phyloP scores from a whole-genome alignment of 2,888 invertebrate genomes.

The Clistopyga incitator region DNA sequence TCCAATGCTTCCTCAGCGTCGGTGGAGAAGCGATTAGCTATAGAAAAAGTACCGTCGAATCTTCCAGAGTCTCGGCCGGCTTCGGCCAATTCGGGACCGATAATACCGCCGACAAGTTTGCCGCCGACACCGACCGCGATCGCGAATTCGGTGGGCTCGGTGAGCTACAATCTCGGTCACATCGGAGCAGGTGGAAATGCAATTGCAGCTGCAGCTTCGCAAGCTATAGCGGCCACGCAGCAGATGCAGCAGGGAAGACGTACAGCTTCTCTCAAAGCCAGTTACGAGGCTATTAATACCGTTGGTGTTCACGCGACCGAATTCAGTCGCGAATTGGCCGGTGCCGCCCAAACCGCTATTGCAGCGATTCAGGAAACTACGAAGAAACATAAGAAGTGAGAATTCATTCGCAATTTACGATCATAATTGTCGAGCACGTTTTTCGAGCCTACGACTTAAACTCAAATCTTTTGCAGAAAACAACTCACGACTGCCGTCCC shows the following conservation, averaged over 20 bases:
- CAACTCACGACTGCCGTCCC: conserved; percentile 81
- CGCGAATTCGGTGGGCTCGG: conserved; percentile 82
- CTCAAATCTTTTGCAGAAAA: conserved; percentile 67
- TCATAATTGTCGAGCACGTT: background rate
- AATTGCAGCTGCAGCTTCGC: conserved; percentile 97
- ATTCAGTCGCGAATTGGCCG: conserved; percentile 89
- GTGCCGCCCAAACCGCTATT: conserved; percentile 90
- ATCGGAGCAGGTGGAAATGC: conserved; percentile 94
- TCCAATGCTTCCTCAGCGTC: conserved; percentile 86
- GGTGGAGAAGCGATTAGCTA: conserved; percentile 85
- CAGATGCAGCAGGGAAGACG: conserved; percentile 97
- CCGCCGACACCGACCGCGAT: conserved; percentile 80
- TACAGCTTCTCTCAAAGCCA: conserved; percentile 97
- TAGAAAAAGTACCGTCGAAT: conserved; percentile 81
- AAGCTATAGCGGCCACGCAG: conserved; percentile 98
- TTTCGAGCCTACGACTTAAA: background rate
- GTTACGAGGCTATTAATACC: conserved; percentile 94
- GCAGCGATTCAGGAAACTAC: conserved; percentile 89
- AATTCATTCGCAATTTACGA: background rate
- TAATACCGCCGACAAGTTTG: conserved; percentile 77
- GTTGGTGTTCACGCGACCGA: conserved; percentile 87
- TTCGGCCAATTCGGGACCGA: conserved; percentile 82
- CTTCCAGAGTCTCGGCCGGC: conserved; percentile 82
- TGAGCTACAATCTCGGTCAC: conserved; percentile 91
- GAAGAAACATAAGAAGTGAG: conserved; percentile 88